Evolutionary conservation across 1,140 invertebrate species (phyloP).

Genomic region (Achroia grisella): DNA sequence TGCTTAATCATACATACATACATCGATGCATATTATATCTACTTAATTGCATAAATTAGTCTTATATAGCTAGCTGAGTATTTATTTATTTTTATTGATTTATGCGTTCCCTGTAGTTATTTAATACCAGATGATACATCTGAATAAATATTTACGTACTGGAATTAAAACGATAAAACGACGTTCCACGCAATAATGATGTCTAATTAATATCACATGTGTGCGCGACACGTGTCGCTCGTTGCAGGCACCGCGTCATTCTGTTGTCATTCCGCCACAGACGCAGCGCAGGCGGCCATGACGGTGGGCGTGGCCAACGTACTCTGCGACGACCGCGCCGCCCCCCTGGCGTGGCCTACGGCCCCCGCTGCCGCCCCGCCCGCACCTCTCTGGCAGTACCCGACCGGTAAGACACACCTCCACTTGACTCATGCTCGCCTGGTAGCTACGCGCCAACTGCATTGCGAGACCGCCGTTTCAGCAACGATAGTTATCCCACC

Average conservation of each 20-base stretch:
- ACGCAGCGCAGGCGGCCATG: constrained; percentile 75
- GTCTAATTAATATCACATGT: constrained; percentile 2
- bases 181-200: not conserved
- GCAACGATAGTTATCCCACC: constrained; percentile 22
- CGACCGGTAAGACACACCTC: constrained; percentile 75
- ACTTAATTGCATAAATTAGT: too few species aligned
- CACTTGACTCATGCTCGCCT: constrained; percentile 44
- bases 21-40: too few species aligned
- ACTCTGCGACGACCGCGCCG: constrained; percentile 64
- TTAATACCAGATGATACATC: too few species aligned
- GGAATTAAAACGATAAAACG: not conserved
- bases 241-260: constrained; percentile 37
- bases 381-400: constrained; percentile 84
- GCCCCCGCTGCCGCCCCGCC: constrained; percentile 63
- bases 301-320: constrained; percentile 74
- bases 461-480: constrained; percentile 60
- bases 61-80: too few species aligned
- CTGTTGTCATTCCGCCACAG: constrained; percentile 49
- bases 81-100: too few species aligned
- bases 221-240: constrained; percentile 8
- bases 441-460: constrained; percentile 69
- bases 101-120: too few species aligned
- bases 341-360: constrained; percentile 60
- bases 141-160: not conserved
- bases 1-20: too few species aligned